Evolutionary conservation across 2,888 invertebrate genomes (phyloP).

Genomic region (Pammene fasciana): DNA sequence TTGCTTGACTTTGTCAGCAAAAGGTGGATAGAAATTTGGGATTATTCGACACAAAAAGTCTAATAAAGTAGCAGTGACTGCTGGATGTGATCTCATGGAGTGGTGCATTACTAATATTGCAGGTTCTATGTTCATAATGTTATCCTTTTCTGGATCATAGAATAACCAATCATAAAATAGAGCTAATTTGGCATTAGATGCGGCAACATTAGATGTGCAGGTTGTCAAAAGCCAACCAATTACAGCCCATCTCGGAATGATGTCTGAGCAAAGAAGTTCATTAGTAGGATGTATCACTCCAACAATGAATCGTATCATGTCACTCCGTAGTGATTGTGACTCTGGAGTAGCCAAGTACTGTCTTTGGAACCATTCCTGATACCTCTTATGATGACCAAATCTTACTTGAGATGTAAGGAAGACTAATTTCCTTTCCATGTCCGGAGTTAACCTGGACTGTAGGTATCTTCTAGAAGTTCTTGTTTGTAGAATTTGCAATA

Average conservation of each 20-base stretch:
- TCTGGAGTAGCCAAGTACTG: conserved; percentile 96
- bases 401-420: conserved; percentile 93
- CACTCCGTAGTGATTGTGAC: conserved; percentile 94
- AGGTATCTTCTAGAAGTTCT: conserved; percentile 94
- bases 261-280: conserved; percentile 95
- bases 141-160: conserved; percentile 95
- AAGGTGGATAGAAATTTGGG: conserved; percentile 91
- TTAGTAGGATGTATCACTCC: conserved; percentile 97
- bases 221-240: conserved; percentile 97
- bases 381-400: conserved; percentile 95
- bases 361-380: conserved; percentile 97
- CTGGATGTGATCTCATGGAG: conserved; percentile 95
- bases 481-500: conserved; percentile 90
- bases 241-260: conserved; percentile 97
- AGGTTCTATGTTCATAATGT: conserved; percentile 98
- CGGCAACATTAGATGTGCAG: conserved; percentile 94
- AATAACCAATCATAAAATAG: conserved; percentile 97
- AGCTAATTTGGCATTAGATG: conserved; percentile 95
- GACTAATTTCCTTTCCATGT: conserved; percentile 95
- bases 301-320: conserved; percentile 96
- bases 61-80: conserved; percentile 93
- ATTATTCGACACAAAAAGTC: conserved; percentile 97
- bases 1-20: conserved; percentile 90
- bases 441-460: conserved; percentile 93
- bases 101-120: conserved; percentile 97